phyloP scores from a whole-genome alignment of 2,797 vertebrate species.

The Rachycentron canadum region DNA sequence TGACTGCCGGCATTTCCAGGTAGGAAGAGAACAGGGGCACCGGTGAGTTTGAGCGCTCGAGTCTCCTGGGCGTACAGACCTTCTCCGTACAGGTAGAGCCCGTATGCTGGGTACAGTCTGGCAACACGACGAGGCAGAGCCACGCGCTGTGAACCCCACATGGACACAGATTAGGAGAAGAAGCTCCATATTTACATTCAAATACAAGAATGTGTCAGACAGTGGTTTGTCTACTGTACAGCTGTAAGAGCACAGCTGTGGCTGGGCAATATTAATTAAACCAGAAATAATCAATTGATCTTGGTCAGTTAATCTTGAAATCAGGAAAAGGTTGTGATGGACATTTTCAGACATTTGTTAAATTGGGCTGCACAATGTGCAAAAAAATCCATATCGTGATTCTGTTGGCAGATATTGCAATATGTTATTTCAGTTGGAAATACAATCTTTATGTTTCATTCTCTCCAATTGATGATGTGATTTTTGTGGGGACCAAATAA shows the following conservation, averaged over 20 bases:
- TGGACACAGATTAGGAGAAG: not conserved
- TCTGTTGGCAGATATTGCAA: no score
- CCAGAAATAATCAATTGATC: not conserved
- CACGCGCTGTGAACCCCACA: slow-evolving; percentile 86
- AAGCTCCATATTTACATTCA: not conserved
- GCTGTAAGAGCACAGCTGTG: not conserved
- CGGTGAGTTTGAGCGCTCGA: slow-evolving; percentile 89
- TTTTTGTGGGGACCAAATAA: no score
- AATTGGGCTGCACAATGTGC: not conserved
- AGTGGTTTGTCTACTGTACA: not conserved
- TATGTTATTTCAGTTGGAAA: no score
- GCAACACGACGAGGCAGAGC: slow-evolving; percentile 91
- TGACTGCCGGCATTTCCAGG: slow-evolving; percentile 98
- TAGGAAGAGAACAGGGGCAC: slow-evolving; percentile 96
- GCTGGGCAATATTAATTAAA: not conserved
- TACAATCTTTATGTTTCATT: no score
- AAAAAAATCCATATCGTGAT: not conserved
- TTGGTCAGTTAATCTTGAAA: not conserved
- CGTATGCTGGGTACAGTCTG: slow-evolving; percentile 90
- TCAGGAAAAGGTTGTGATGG: not conserved
- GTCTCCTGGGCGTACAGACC: slow-evolving; percentile 92
- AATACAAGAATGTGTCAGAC: not conserved
- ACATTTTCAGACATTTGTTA: not conserved
- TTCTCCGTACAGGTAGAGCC: slow-evolving; percentile 97
- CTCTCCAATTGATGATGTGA: no score